Conservation (phyloP, 2,888 invertebrate genomes). For the Eupithecia tripunctaria region DNA sequence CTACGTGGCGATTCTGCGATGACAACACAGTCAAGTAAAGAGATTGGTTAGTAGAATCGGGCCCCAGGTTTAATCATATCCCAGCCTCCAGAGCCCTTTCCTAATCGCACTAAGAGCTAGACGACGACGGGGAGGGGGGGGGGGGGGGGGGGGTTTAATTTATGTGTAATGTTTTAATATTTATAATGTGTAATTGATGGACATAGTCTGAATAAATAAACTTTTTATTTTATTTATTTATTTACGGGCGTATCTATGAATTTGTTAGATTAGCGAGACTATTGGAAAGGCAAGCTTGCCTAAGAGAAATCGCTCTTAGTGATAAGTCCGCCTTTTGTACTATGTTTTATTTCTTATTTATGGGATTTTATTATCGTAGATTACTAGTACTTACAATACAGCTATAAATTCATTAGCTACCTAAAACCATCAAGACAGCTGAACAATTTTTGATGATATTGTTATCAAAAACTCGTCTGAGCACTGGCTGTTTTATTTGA, state of each 20-base stretch:
- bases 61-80: neutral
- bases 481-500: neutral
- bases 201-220: too few relatives aligned
- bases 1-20: neutral
- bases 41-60: neutral
- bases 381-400: too few relatives aligned
- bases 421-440: neutral
- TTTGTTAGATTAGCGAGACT: neutral
- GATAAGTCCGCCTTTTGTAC: too few relatives aligned
- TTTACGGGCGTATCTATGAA: neutral
- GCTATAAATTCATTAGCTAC: neutral
- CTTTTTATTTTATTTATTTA: too few relatives aligned
- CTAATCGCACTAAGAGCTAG: conserved; percentile 9
- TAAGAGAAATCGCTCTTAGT: too few relatives aligned
- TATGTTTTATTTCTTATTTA: too few relatives aligned
- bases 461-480: neutral
- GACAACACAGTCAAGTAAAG: neutral
- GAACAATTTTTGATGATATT: neutral
- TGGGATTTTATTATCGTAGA: too few relatives aligned
- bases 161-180: too few relatives aligned
- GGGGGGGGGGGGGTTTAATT: neutral
- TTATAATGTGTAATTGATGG: too few relatives aligned
- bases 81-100: neutral
- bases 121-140: neutral
- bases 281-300: neutral